Conservation (phyloP, 2,888 invertebrate species). For the Trachelus troglodyta region DNA sequence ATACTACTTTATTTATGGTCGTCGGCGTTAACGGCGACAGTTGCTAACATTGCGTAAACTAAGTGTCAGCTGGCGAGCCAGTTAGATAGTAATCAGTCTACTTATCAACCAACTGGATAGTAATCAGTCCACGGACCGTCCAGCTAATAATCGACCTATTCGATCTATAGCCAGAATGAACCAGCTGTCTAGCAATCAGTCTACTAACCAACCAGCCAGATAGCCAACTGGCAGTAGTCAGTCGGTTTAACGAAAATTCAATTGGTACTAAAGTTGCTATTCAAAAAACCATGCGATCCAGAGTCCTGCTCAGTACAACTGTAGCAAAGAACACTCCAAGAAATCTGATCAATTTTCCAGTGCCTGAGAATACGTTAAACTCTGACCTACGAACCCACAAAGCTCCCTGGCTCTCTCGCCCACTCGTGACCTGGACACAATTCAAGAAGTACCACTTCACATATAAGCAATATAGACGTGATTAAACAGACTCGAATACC, state of each 20-base stretch:
- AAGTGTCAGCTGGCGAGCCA: neutral
- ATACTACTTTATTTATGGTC: neutral
- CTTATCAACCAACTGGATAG: neutral
- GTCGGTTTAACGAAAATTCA: neutral
- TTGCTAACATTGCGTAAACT: neutral
- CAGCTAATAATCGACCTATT: neutral
- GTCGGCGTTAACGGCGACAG: neutral
- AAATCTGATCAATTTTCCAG: neutral
- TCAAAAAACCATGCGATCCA: neutral
- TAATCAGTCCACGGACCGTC: neutral
- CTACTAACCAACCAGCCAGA: neutral
- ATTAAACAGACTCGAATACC: conserved; percentile 27
- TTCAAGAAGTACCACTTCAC: conserved; percentile 42
- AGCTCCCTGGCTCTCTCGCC: neutral
- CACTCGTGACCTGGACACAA: conserved; percentile 40
- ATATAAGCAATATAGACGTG: conserved; percentile 31
- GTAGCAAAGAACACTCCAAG: neutral
- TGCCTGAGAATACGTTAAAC: neutral
- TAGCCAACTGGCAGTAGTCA: neutral
- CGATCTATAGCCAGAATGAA: neutral
- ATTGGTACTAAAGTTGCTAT: neutral
- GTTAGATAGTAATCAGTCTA: neutral
- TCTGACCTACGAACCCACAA: neutral
- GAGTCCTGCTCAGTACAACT: neutral
- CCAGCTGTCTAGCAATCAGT: neutral